phyloP scores from a whole-genome alignment of 2,113 vertebrate species.

The cattle (Bos taurus) region ARS-UCD2.0 NC_037351.1:51517001-51517500 shows the following conservation, averaged over 20 bases:
- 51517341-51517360: not conserved
- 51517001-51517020: too few relatives aligned
- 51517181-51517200: not conserved
- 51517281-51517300: not conserved
- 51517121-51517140: not conserved
- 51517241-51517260: not conserved
- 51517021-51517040: too few relatives aligned
- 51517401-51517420: not conserved
- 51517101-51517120: not conserved
- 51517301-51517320: not conserved
- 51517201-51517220: not conserved
- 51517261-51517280: not conserved
- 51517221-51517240: not conserved
- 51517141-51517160: not conserved
- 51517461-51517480: not conserved
- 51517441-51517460: not conserved
- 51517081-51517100: not conserved
- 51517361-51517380: not conserved
- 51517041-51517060: too few relatives aligned
- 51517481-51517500: not conserved
- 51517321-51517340: not conserved
- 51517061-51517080: not conserved
- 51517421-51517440: not conserved
- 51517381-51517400: not conserved
- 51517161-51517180: not conserved